These are phyloP conservation scores for Felis catus DNA, from an alignment of 2,113 vertebrate species.

Conservation along the genomic window F.catus_Fca126_mat1.0 CM031416.1:85018001-85018500, in stretches of 20 bases:
- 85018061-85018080: neutral
- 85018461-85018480: neutral
- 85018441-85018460: slow-evolving; percentile 28
- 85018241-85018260: slow-evolving; percentile 31
- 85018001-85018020: neutral
- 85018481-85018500: neutral
- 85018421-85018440: slow-evolving; percentile 8
- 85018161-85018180: neutral
- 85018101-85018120: slow-evolving; percentile 43
- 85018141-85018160: slow-evolving; percentile 51
- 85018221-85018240: slow-evolving; percentile 46
- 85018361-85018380: slow-evolving; percentile 40
- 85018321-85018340: slow-evolving; percentile 39
- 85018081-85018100: neutral
- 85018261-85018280: slow-evolving; percentile 33
- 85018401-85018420: neutral
- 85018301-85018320: slow-evolving; percentile 57
- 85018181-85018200: slow-evolving; percentile 59
- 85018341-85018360: slow-evolving; percentile 29
- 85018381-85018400: slow-evolving; percentile 47
- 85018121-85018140: slow-evolving; percentile 40
- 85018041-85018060: neutral
- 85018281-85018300: slow-evolving; percentile 7
- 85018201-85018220: slow-evolving; percentile 54
- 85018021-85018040: slow-evolving; percentile 35